Conservation (phyloP, 2,888 invertebrate species). For the Hydropsyche betteni region DNA sequence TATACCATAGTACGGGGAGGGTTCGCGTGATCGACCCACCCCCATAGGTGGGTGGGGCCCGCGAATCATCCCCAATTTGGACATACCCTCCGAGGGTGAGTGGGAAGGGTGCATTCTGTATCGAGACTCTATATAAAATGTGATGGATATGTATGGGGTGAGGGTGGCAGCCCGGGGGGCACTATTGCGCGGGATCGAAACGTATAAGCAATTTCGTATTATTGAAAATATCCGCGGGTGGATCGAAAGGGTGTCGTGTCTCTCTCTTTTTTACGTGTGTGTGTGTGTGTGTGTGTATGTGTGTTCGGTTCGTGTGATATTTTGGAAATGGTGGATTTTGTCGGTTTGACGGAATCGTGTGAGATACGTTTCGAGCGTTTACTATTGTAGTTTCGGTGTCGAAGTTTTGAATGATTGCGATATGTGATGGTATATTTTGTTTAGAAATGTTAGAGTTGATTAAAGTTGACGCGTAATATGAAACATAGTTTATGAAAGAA, state of each 20-base stretch:
- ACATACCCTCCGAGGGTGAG: conserved; percentile 37
- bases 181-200: conserved; percentile 38
- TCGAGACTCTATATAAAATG: conserved; percentile 25
- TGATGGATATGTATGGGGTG: neutral
- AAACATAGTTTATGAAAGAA: too few species aligned
- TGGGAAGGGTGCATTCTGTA: conserved; percentile 33
- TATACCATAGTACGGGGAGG: conserved; percentile 16
- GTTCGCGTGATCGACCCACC: conserved; percentile 40
- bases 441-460: too few species aligned
- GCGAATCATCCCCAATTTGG: conserved; percentile 49
- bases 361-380: too few species aligned
- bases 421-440: too few species aligned
- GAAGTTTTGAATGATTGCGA: too few species aligned
- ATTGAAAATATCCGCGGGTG: conserved; percentile 48
- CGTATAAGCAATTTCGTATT: conserved; percentile 50
- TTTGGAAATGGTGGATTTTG: too few species aligned
- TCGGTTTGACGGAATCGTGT: too few species aligned
- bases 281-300: too few species aligned
- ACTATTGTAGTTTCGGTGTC: too few species aligned
- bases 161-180: conserved; percentile 5
- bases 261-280: too few species aligned
- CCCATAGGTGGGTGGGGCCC: conserved; percentile 40
- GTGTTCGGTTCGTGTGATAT: too few species aligned
- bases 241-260: conserved; percentile 30
- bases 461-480: too few species aligned